Percentiles rank a stretch among this genome's conserved stretches.
phyloP scores from a whole-genome alignment of 2,888 invertebrate species.

The Rhabditoides inermis region DNA sequence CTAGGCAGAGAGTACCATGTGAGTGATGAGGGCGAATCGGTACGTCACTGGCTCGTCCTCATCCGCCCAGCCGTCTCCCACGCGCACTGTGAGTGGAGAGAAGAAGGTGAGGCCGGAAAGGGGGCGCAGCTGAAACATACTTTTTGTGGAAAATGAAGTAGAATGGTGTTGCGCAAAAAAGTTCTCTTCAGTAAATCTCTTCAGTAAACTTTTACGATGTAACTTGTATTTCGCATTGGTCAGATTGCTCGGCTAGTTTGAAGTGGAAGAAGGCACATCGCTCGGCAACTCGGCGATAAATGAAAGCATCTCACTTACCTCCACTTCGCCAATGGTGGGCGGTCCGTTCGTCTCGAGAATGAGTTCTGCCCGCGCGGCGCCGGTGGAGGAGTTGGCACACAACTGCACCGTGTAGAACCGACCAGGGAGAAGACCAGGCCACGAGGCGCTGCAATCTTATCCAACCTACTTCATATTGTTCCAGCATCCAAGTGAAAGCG shows the following conservation, averaged over 20 bases:
- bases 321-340: not conserved
- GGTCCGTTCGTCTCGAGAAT: slow-evolving; percentile 1
- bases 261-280: too few species aligned
- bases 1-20: not conserved
- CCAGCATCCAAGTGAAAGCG: not conserved
- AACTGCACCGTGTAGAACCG: slow-evolving; percentile 1
- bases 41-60: not conserved
- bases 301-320: too few species aligned
- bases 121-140: too few species aligned
- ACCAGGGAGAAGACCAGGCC: slow-evolving; percentile 4
- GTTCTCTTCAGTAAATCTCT: too few species aligned
- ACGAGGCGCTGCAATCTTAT: too few species aligned
- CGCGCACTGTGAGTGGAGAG: not conserved
- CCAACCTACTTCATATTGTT: too few species aligned
- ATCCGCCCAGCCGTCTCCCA: slow-evolving; percentile 8
- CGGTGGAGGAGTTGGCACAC: not conserved
- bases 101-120: not conserved
- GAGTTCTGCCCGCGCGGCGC: not conserved
- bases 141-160: too few species aligned
- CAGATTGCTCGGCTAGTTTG: too few species aligned
- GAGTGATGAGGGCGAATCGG: not conserved
- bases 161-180: too few species aligned
- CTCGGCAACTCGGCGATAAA: too few species aligned
- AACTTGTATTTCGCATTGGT: too few species aligned
- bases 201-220: too few species aligned